Conservation (phyloP, 92 coral and sea anemone genomes). For the Umimayanthus chanpuru region DNA sequence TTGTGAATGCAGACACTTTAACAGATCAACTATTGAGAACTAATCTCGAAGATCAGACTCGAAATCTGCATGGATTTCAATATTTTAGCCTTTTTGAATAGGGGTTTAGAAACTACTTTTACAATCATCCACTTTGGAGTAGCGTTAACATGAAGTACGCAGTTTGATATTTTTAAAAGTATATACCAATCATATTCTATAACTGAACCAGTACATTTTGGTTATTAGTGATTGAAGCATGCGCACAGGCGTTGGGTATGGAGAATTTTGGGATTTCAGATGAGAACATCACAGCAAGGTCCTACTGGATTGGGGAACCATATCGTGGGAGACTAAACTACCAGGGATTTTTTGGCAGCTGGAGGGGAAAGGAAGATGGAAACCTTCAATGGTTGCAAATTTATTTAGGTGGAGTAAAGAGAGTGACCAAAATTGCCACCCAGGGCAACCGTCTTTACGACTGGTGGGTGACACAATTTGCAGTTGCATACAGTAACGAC, state of each 20-base stretch:
- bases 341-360: conserved; percentile 29
- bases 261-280: conserved; percentile 17
- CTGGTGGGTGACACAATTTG: conserved; percentile 32
- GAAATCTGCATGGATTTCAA: no score
- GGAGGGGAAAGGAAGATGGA: conserved; percentile 28
- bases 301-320: conserved; percentile 32
- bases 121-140: no score
- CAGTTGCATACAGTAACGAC: conserved; percentile 11
- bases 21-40: no score
- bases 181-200: no score
- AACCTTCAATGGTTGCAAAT: conserved; percentile 20
- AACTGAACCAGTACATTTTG: neutral
- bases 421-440: conserved; percentile 21
- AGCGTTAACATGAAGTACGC: no score
- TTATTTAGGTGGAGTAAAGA: neutral
- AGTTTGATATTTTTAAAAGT: no score
- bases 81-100: no score
- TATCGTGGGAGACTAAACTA: conserved; percentile 23
- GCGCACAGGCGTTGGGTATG: conserved; percentile 28
- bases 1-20: no score
- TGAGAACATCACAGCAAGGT: conserved; percentile 7
- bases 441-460: conserved; percentile 31
- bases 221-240: conserved; percentile 5
- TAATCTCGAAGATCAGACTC: no score
- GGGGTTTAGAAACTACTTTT: no score